These are phyloP conservation scores for Zaprionus lineosus DNA, from an alignment of 2,888 invertebrate species.

Conservation along the genomic window DNA sequence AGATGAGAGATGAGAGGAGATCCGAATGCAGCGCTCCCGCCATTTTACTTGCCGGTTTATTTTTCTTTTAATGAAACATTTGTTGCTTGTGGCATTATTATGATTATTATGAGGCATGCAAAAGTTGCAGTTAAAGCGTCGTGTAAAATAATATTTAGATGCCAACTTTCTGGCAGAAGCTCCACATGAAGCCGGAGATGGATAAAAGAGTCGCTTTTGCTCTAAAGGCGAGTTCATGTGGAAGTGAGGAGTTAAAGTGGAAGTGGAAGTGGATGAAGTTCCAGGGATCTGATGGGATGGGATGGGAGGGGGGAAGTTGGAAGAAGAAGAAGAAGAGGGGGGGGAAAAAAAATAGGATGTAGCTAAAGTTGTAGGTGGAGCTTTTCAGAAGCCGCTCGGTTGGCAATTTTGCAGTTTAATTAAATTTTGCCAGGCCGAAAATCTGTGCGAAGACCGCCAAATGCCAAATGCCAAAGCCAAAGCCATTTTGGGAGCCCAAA, in stretches of 20 bases:
- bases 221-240: too few relatives aligned
- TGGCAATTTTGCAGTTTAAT: slow-evolving; percentile 57
- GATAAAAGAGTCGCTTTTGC: too few relatives aligned
- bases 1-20: too few relatives aligned
- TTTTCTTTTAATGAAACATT: slow-evolving; percentile 77
- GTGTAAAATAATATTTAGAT: slow-evolving; percentile 77
- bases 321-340: too few relatives aligned
- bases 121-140: slow-evolving; percentile 76
- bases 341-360: too few relatives aligned
- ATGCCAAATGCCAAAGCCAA: slow-evolving; percentile 48
- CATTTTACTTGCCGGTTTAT: slow-evolving; percentile 45
- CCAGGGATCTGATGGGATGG: too few relatives aligned
- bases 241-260: neutral
- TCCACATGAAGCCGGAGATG: neutral
- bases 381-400: neutral
- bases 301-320: too few relatives aligned
- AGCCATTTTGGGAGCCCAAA: slow-evolving; percentile 15
- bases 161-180: slow-evolving; percentile 49
- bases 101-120: slow-evolving; percentile 77
- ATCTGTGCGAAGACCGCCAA: slow-evolving; percentile 67
- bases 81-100: slow-evolving; percentile 74
- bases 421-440: slow-evolving; percentile 67
- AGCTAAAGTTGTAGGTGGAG: slow-evolving; percentile 4
- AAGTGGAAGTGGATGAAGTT: too few relatives aligned
- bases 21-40: slow-evolving; percentile 21